These are phyloP conservation scores for Morphnarchus princeps DNA, from an alignment of 2,113 vertebrate species.

Conservation along the genomic window DNA sequence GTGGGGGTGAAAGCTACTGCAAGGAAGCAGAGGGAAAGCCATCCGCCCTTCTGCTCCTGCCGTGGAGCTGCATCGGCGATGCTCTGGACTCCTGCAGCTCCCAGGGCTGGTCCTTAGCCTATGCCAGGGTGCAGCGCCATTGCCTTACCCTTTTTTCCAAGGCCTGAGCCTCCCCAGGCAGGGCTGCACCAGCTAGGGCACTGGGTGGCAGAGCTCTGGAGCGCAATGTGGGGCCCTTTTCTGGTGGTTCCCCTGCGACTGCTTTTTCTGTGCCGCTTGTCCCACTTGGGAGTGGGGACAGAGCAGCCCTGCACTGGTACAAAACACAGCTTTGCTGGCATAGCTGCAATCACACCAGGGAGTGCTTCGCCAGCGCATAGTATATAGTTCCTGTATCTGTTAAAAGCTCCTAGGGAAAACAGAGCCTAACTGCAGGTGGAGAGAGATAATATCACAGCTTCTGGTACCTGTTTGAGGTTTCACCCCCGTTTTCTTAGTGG, in stretches of 20 bases:
- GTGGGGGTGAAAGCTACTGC: background rate
- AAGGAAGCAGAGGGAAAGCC: background rate
- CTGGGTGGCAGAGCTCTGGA: background rate
- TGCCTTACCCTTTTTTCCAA: background rate
- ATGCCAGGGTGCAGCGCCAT: background rate
- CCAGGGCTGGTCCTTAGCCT: background rate
- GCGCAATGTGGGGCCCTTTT: background rate
- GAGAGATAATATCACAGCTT: conserved; percentile 35
- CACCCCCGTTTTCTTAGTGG: background rate
- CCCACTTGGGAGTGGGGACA: background rate
- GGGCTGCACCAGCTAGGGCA: background rate
- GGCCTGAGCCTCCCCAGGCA: background rate
- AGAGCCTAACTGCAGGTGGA: conserved; percentile 41
- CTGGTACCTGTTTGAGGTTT: background rate
- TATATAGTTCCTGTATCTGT: conserved; percentile 34
- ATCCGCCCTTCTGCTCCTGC: background rate
- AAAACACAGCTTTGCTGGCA: conserved; percentile 25
- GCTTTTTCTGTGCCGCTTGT: background rate
- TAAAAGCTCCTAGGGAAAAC: conserved; percentile 61
- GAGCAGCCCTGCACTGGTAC: background rate
- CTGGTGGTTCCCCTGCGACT: background rate
- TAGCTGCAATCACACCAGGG: conserved; percentile 38
- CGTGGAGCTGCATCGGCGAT: background rate
- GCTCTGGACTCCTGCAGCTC: background rate
- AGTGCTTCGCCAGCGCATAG: conserved; percentile 29